These are phyloP conservation scores for Maccullochella peelii DNA, from an alignment of 2,113 vertebrate genomes.

Conservation along the genomic window DNA sequence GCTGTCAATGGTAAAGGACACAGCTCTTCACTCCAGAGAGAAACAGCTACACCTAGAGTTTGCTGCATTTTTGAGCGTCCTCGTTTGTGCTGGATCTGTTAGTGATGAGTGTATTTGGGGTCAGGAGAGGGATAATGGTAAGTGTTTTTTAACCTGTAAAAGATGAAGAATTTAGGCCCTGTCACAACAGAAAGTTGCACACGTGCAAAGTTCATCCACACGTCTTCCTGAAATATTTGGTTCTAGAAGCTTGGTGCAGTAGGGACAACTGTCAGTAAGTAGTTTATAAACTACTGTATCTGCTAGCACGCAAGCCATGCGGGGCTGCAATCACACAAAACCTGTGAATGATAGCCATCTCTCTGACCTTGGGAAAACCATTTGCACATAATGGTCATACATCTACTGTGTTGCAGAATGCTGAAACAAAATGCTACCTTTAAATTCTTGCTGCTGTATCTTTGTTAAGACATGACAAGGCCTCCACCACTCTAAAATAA, in stretches of 20 bases:
- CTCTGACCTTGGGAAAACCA: constrained; percentile 17
- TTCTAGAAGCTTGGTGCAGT: not conserved
- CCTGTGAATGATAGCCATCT: constrained; percentile 34
- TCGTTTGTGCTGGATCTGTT: constrained; percentile 7
- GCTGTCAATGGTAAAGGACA: constrained; percentile 3
- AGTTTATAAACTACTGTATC: too few relatives aligned
- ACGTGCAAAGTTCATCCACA: not conserved
- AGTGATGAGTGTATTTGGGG: not conserved
- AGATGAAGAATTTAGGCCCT: not conserved
- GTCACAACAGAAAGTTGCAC: too few relatives aligned
- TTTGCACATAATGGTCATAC: constrained; percentile 6
- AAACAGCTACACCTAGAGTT: not conserved
- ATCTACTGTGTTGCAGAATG: constrained; percentile 4
- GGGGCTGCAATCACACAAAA: constrained; percentile 2
- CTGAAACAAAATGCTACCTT: constrained; percentile 53
- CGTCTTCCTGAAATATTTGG: not conserved
- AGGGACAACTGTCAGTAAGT: not conserved
- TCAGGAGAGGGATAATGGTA: not conserved
- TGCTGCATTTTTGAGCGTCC: not conserved
- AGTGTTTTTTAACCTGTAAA: not conserved
- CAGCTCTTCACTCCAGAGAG: not conserved
- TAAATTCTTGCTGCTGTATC: constrained; percentile 37
- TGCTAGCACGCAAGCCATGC: not conserved
- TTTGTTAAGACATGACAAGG: constrained; percentile 46
- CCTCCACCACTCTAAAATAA: constrained; percentile 42